These are phyloP conservation scores for Antrozous pallidus DNA, from an alignment of 2,797 vertebrate species.

Conservation along the genomic window DNA sequence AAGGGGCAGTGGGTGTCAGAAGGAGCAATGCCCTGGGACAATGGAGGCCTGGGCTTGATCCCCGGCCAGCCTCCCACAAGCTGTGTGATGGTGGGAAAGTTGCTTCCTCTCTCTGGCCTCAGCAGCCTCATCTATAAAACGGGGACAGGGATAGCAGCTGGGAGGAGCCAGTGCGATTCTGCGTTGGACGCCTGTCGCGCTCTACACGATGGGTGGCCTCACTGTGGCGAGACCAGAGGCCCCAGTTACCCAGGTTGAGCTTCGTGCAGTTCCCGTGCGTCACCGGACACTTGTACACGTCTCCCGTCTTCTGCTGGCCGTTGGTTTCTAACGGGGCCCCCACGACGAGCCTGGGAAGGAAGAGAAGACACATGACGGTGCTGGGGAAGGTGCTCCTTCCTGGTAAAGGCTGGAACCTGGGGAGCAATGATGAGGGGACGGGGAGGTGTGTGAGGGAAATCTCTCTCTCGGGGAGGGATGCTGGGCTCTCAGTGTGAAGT, in stretches of 20 bases:
- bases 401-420: neutral
- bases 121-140: neutral
- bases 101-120: neutral
- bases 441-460: too few species aligned
- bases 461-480: neutral
- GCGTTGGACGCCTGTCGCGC: neutral
- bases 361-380: neutral
- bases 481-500: neutral
- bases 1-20: neutral
- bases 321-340: slow-evolving; percentile 96
- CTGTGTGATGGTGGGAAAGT: neutral
- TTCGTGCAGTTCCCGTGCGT: slow-evolving; percentile 91
- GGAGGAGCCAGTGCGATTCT: fast-evolving
- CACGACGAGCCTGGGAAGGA: slow-evolving; percentile 91
- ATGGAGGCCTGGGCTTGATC: neutral
- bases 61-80: neutral
- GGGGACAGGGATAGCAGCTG: neutral
- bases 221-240: fast-evolving
- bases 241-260: slow-evolving; percentile 93
- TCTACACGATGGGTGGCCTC: fast-evolving
- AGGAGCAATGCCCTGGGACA: neutral
- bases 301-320: slow-evolving; percentile 94
- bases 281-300: slow-evolving; percentile 95
- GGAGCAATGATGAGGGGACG: neutral
- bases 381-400: neutral